phyloP scores from a whole-genome alignment of 2,888 invertebrate species.

The Drosophila prostipennis region DNA sequence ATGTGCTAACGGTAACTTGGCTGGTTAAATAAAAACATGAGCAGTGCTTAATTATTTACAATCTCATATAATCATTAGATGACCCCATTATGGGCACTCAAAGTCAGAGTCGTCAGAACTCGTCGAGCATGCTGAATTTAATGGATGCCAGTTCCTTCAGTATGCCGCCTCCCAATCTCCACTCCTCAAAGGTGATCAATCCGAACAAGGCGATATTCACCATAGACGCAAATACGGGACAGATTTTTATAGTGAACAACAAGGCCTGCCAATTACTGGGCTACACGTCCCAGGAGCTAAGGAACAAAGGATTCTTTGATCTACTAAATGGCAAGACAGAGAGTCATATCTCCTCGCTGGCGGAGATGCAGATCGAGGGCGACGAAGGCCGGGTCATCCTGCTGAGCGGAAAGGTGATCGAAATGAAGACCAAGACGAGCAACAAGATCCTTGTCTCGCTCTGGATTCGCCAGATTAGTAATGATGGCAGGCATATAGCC shows the following conservation, averaged over 20 bases:
- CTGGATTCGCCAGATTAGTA: slow-evolving; percentile 87
- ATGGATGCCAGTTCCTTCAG: slow-evolving; percentile 47
- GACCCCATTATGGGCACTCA: slow-evolving; percentile 14
- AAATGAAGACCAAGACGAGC: slow-evolving; percentile 86
- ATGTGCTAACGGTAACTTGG: slow-evolving; percentile 10
- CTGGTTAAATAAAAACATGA: neutral
- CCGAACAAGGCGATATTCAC: slow-evolving; percentile 89
- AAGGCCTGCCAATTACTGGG: slow-evolving; percentile 87
- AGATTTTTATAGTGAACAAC: slow-evolving; percentile 89
- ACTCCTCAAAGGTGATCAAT: slow-evolving; percentile 84
- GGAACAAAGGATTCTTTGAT: slow-evolving; percentile 85
- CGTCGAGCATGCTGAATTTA: slow-evolving; percentile 36
- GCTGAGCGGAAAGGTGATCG: slow-evolving; percentile 88
- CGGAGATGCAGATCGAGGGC: slow-evolving; percentile 85
- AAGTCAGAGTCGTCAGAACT: slow-evolving; percentile 20
- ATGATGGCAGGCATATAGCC: slow-evolving; percentile 87
- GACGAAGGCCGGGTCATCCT: slow-evolving; percentile 86
- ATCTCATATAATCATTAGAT: slow-evolving; percentile 14
- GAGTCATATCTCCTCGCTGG: slow-evolving; percentile 85
- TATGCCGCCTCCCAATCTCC: slow-evolving; percentile 50
- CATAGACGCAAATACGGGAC: slow-evolving; percentile 87
- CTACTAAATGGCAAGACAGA: slow-evolving; percentile 85
- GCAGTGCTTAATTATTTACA: slow-evolving; percentile 10
- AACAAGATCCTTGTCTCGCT: slow-evolving; percentile 87
- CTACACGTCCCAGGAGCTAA: slow-evolving; percentile 84